Evolutionary conservation across 1,140 invertebrate species (phyloP), one percentile per base, ranked within the genome.

Genomic region (Drosophila ironensis): DNA sequence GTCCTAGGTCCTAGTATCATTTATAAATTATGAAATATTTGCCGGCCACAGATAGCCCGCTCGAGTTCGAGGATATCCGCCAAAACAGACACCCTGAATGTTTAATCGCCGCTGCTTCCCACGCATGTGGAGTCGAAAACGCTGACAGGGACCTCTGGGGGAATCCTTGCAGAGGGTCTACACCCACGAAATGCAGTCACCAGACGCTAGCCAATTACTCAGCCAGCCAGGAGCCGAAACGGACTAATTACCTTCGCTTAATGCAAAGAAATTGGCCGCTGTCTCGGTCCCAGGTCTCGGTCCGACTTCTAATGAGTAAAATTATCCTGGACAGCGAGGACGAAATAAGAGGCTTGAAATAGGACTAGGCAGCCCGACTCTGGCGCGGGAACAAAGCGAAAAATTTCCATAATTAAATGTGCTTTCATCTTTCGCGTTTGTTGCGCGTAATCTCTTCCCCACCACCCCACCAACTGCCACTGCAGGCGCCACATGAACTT

Each of bases 1-100:
- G 48, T n/a, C 42, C 42, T 19, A 7, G 40, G n/a, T n/a, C n/a
- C n/a, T n/a, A 46, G 28, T 38, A 20, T 16, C 48, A 47, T 68
- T 19, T 51, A 68, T 68, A 68, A 68, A 68, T 68, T 56, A 68
- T 68, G 35, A 56, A 46, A 68, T 33, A 68, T 46, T 68, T 54
- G 63, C 64, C 27, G 41, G 50, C 41, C 20, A 67, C 22, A 54
- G 33, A 56, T 54, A 59, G 37, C 17, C 27, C 7, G 30, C n/a
- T n/a, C n/a, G n/a, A n/a, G n/a, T n/a, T n/a, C n/a, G n/a, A n/a
- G n/a, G n/a, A n/a, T 35, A 11, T 35, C 4, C 7, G 12, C 33
- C 33, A 35, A 12, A n/a, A 11, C 4, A 5, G 2, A 20, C 27
- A 33, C 19, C 24, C 28, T 16, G 6, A 56, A 68, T 46, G 19